Base-by-base conservation (phyloP, 2,113 vertebrate species). In the Scatophagus argus region DNA sequence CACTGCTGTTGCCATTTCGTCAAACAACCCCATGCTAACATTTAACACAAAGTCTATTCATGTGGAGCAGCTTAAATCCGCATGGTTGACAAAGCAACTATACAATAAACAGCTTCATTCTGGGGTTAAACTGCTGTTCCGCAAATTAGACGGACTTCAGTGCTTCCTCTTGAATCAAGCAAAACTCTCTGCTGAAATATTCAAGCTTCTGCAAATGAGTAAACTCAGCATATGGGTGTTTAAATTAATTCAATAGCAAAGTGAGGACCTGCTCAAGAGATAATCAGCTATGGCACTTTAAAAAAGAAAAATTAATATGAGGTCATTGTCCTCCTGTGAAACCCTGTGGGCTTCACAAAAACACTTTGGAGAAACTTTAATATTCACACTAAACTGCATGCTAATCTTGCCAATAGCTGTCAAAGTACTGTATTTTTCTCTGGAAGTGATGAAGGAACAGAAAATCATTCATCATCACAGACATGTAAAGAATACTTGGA, bases 31-130 rank as follows among this genome's bases (percentile, higher is more conserved):
- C 8, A 41, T 11, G 34, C 8, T 46, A n/a, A 17, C 14, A 32
- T 39, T 21, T 3, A 43, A 43, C 51, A 49, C 13, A 46, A 17
- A n/a, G 8, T 17, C 14, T 7, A 52, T 60, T 19, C 54, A 60
- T 72, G 72, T 38, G 25, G 8, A 46, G 21, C 21, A 12, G 56
- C 32, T 17, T 27, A 32, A 31, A 47, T 63, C n/a, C 43, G 49
- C 49, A 36, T 34, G 51, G 17, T 39, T 25, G 32, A n/a, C 67
- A 72, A 69, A 66, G 23, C 34, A 43, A 27, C 34, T 32, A 43
- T 1, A 3, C 34, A 44, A 47, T 27, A 68, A 23, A 55, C 17
- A 41, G 73, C 31, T 46, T 43, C 19, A 41, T 49, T 27, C 6
- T 31, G 21, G 27, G 8, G 4, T 61, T 58, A 27, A 34, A 67